Evolutionary conservation across 2,888 invertebrate genomes (phyloP).

Genomic region (Cryptosula pallasiana): DNA sequence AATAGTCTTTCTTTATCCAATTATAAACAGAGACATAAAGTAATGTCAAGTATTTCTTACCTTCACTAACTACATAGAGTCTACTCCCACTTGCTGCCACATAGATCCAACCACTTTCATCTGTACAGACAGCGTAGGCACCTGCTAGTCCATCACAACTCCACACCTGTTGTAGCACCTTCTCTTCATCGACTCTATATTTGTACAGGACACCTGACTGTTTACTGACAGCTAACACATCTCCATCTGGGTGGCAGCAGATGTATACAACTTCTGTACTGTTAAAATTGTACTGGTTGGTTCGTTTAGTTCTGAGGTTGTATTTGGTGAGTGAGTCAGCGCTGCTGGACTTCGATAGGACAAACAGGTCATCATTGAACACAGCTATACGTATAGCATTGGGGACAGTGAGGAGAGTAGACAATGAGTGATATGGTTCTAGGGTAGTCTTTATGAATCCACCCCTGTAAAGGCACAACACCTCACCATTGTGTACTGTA

Average conservation of each 20-base stretch:
- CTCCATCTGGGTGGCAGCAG: neutral
- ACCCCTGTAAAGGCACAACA: too few species aligned
- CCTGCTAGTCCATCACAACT: neutral
- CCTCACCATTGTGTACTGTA: too few species aligned
- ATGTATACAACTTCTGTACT: neutral
- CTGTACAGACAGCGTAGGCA: neutral
- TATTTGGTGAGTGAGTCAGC: neutral
- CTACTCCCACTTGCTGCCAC: neutral
- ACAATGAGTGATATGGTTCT: neutral
- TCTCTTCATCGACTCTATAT: neutral
- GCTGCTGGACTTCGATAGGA: neutral
- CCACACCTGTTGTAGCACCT: neutral
- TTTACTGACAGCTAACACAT: neutral
- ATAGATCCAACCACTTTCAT: neutral
- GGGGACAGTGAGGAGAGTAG: neutral
- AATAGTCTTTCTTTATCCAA: too few species aligned
- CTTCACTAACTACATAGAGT: neutral
- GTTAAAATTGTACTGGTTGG: neutral
- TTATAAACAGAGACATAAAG: too few species aligned
- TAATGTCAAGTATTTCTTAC: neutral
- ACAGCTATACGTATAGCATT: neutral
- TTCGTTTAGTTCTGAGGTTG: neutral
- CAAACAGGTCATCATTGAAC: neutral
- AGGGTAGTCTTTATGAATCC: neutral
- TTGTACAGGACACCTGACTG: neutral